A percentile compares a stretch with the other conserved stretches of the same genome.
phyloP scores from a whole-genome alignment of 2,797 vertebrate species.

The Neosilurus mollespiculum region DNA sequence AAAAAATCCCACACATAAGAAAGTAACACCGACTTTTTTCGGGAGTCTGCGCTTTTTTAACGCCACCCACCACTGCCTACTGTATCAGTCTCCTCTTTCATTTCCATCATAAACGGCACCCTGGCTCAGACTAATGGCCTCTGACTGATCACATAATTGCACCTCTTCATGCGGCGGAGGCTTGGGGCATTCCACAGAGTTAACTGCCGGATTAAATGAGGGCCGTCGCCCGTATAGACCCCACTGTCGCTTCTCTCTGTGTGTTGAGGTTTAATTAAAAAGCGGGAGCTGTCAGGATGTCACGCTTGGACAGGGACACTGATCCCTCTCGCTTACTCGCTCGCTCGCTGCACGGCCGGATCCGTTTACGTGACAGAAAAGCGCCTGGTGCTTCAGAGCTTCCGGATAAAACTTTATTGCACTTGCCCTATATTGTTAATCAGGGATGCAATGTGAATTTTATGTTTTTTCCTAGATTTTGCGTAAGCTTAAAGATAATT shows the following conservation, averaged over 20 bases:
- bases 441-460: neutral
- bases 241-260: slow-evolving; percentile 57
- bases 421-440: too few species aligned
- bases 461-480: neutral
- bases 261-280: slow-evolving; percentile 79
- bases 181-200: slow-evolving; percentile 60
- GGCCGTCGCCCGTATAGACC: slow-evolving; percentile 52
- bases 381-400: slow-evolving; percentile 29
- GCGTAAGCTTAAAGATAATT: neutral
- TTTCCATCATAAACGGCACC: slow-evolving; percentile 61
- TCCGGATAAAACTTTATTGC: neutral
- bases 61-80: slow-evolving; percentile 53
- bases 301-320: slow-evolving; percentile 68
- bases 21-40: neutral
- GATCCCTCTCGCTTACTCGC: slow-evolving; percentile 66
- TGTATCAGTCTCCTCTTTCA: slow-evolving; percentile 61
- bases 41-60: slow-evolving; percentile 42
- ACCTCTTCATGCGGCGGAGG: slow-evolving; percentile 49
- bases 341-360: slow-evolving; percentile 59
- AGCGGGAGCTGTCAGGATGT: slow-evolving; percentile 66
- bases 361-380: slow-evolving; percentile 74
- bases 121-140: slow-evolving; percentile 67
- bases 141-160: slow-evolving; percentile 71
- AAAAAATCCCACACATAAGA: slow-evolving; percentile 8
- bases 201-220: slow-evolving; percentile 66